A percentile compares a stretch with the other conserved stretches of the same genome.
Evolutionary conservation across 2,888 invertebrate genomes (phyloP).

Genomic region (Petrophora chlorosata): DNA sequence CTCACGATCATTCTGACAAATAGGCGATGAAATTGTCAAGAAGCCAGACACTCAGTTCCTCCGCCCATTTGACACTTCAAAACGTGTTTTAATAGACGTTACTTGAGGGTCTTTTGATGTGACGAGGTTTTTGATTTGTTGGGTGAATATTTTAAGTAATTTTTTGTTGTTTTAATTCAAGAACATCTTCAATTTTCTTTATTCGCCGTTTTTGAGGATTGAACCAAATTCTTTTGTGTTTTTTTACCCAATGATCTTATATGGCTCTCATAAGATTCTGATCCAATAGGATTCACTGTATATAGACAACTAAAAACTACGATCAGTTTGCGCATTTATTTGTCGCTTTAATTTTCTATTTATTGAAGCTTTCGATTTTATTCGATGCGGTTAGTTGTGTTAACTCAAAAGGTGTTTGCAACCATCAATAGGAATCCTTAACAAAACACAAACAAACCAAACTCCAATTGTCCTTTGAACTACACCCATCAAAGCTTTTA

Average conservation of each 20-base stretch:
- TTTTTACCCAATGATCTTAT: too few species aligned
- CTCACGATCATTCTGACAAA: slow-evolving; percentile 51
- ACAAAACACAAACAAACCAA: slow-evolving; percentile 6
- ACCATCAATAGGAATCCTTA: background rate
- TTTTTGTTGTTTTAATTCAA: background rate
- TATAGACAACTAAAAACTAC: too few species aligned
- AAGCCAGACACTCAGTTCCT: slow-evolving; percentile 42
- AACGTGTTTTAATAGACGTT: slow-evolving; percentile 28
- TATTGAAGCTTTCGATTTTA: too few species aligned
- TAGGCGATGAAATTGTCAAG: slow-evolving; percentile 54
- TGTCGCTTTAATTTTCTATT: too few species aligned
- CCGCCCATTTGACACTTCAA: slow-evolving; percentile 52
- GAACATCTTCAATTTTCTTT: too few species aligned
- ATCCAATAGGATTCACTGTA: too few species aligned
- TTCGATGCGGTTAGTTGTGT: background rate
- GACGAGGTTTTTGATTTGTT: background rate
- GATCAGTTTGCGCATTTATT: too few species aligned
- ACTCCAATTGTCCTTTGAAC: background rate
- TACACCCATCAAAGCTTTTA: too few species aligned
- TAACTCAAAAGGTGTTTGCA: slow-evolving; percentile 1
- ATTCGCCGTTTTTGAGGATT: too few species aligned
- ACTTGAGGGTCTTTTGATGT: slow-evolving; percentile 15
- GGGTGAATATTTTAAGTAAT: background rate
- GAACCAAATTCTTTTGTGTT: too few species aligned
- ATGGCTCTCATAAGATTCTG: too few species aligned